Percentiles rank a stretch among this genome's conserved stretches.
These are phyloP conservation scores for Sebastes trivittatus DNA, from an alignment of 2,797 vertebrate genomes.

Conservation along the genomic window DNA sequence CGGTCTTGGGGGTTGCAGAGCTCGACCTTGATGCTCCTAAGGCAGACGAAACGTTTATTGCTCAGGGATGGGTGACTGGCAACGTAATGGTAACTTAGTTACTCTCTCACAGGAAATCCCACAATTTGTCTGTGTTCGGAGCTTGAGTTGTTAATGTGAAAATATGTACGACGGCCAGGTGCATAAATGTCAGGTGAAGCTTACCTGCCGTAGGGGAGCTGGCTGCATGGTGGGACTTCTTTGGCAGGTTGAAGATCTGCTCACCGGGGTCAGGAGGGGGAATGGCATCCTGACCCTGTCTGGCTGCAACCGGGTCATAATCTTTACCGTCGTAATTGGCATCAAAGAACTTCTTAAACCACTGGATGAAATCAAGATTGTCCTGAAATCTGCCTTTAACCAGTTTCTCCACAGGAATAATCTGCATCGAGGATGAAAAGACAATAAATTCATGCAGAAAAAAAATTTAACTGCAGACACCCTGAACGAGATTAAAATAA, in stretches of 20 bases:
- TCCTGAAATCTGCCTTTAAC: conserved; percentile 99
- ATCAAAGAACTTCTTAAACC: conserved; percentile 99
- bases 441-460: background rate
- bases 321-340: conserved; percentile 99
- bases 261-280: conserved; percentile 98
- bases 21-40: conserved; percentile 92
- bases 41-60: conserved; percentile 5
- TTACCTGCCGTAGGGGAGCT: conserved; percentile 98
- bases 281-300: conserved; percentile 98
- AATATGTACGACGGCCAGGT: background rate
- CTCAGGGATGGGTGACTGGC: background rate
- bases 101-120: background rate
- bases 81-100: background rate
- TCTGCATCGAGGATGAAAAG: conserved; percentile 76
- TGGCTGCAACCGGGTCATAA: conserved; percentile 95
- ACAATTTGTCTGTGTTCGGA: background rate
- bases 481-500: background rate
- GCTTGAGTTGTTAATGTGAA: background rate
- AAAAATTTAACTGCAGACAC: background rate
- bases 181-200: background rate
- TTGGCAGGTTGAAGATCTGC: conserved; percentile 99
- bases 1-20: conserved; percentile 89
- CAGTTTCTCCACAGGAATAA: conserved; percentile 98
- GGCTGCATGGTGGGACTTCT: conserved; percentile 95
- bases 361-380: conserved; percentile 99